Base-by-base conservation (phyloP, 2,113 vertebrate genomes). In the Leptocoma aspasia region DNA sequence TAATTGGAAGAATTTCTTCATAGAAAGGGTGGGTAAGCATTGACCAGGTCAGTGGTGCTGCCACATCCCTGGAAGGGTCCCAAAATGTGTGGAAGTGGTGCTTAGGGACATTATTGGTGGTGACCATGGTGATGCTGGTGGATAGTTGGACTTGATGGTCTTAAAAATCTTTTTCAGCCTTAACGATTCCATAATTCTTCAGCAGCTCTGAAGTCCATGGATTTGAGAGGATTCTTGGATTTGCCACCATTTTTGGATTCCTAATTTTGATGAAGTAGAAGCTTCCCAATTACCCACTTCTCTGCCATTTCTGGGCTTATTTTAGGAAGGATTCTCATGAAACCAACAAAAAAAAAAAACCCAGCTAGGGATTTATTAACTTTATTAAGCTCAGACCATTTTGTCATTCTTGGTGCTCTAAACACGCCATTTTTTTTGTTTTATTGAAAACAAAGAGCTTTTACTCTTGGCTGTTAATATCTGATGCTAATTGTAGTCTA, bases 101-200 rank as follows among this genome's bases (percentile, higher is more conserved):
- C 31, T 1, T 80, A 59, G 59, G 68, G 59, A 65, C 31, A 15
- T 13, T 37, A 11, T 5, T 72, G 22, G 21, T 27, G 16, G 30
- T 20, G 71, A 37, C 26, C 26, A 21, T 3, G 6, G 31, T 10
- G 70, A 24, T 27, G 53, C 33, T 59, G 18, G 12, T 26, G 12
- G 16, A 64, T 13, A 13, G 30, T 11, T 47, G 59, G 44, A 31
- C 31, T 13, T 13, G 27, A 11, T 19, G 18, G 17, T 6, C 22
- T 19, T 9, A 19, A 37, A 72, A 41, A 5, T 19, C 22, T 57
- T 37, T 50, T 37, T 9, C 18, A 65, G 13, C 37, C 9, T 5
- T 27, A 57, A 37, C 0, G 0, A 50, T 44, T 28, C 42, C 0
- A 0, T 31, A 50, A 50, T 37, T 23, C n/a, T 69, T 28, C n/a